A percentile compares a stretch with the other conserved stretches of the same genome.
Conservation (phyloP, 2,797 vertebrate species). For the Myripristis jacobus region DNA sequence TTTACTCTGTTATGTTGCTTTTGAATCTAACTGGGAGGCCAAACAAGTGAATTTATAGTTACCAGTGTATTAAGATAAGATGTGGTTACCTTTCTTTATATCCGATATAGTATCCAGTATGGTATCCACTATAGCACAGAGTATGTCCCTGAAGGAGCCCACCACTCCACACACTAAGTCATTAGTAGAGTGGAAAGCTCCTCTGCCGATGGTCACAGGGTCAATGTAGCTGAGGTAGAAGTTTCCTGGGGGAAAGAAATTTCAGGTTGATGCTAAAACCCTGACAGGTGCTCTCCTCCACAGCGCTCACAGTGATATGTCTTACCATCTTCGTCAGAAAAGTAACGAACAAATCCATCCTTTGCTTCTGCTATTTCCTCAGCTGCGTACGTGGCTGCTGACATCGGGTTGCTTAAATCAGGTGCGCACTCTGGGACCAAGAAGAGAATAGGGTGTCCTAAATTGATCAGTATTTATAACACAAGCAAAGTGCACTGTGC, state of each 20-base stretch:
- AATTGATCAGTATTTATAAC: neutral
- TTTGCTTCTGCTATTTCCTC: slow-evolving; percentile 76
- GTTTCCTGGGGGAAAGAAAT: slow-evolving; percentile 61
- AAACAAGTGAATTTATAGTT: neutral
- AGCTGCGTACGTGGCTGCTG: slow-evolving; percentile 66
- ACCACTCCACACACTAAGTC: slow-evolving; percentile 55
- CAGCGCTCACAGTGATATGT: neutral
- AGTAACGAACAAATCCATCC: slow-evolving; percentile 71
- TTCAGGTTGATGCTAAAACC: neutral
- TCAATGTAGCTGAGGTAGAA: slow-evolving; percentile 79
- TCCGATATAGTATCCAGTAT: slow-evolving; percentile 37
- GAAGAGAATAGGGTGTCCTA: neutral
- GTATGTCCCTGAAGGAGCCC: slow-evolving; percentile 45
- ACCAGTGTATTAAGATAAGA: neutral
- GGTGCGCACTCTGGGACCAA: slow-evolving; percentile 74
- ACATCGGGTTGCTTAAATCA: slow-evolving; percentile 78
- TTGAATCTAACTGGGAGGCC: neutral
- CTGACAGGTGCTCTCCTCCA: neutral
- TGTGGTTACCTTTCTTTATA: slow-evolving; percentile 63
- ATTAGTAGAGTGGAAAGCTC: slow-evolving; percentile 71
- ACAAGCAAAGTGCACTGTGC: neutral
- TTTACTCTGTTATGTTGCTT: neutral
- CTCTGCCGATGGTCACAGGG: slow-evolving; percentile 74
- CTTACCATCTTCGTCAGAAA: slow-evolving; percentile 79
- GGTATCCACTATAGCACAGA: slow-evolving; percentile 59